Evolutionary conservation across 2,797 vertebrate genomes (phyloP).

Genomic region (Leptodactylus fallax): DNA sequence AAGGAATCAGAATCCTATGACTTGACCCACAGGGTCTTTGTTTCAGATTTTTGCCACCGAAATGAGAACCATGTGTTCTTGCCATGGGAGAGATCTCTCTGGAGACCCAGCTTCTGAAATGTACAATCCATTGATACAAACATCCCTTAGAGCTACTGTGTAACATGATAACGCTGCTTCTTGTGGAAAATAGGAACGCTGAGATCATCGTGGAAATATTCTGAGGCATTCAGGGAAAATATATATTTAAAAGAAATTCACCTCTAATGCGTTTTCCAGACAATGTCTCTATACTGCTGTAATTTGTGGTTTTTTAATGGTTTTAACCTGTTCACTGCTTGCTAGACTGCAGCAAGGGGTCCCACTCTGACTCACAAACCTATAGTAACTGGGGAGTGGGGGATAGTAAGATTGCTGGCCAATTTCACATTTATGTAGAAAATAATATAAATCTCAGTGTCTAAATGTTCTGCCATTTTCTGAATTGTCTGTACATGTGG

Average conservation of each 20-base stretch:
- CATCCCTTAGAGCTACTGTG: constrained; percentile 62
- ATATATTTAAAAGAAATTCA: constrained; percentile 63
- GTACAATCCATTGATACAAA: constrained; percentile 59
- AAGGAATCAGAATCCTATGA: neutral
- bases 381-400: neutral
- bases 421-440: neutral
- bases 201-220: constrained; percentile 87
- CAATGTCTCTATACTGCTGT: constrained; percentile 51
- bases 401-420: neutral
- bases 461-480: neutral
- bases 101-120: constrained; percentile 53
- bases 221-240: constrained; percentile 79
- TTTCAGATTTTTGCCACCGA: constrained; percentile 36
- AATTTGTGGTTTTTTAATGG: constrained; percentile 45
- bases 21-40: constrained; percentile 37
- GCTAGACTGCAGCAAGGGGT: neutral
- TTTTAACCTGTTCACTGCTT: constrained; percentile 34
- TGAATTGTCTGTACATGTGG: neutral
- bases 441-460: neutral
- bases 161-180: constrained; percentile 65
- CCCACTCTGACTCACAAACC: neutral
- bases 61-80: constrained; percentile 60
- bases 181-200: constrained; percentile 72
- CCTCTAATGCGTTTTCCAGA: constrained; percentile 64
- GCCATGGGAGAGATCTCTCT: constrained; percentile 48